Evolutionary conservation across 2,113 vertebrate species (phyloP).

Genomic region (Chauna torquata): DNA sequence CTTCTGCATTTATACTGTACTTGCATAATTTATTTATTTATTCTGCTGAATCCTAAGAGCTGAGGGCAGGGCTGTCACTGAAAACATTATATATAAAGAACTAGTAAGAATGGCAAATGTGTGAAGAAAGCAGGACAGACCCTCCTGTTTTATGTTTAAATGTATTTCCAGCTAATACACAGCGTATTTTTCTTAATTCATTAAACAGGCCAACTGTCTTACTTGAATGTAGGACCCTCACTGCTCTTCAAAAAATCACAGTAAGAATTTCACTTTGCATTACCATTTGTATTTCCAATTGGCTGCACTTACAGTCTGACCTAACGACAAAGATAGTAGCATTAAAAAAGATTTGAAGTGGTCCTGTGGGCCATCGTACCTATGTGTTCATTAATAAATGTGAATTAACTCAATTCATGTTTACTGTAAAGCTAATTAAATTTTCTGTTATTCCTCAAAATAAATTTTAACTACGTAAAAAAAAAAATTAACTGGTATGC

Average conservation of each 20-base stretch:
- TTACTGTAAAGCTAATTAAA: neutral
- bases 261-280: neutral
- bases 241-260: neutral
- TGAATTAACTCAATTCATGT: neutral
- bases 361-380: neutral
- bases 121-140: neutral
- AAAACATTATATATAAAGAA: neutral
- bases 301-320: neutral
- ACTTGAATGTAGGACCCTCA: neutral
- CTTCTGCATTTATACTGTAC: neutral
- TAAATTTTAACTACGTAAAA: neutral
- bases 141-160: neutral
- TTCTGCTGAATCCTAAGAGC: neutral
- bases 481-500: neutral
- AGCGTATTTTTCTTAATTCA: neutral
- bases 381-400: neutral
- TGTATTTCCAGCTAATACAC: neutral
- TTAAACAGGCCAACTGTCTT: neutral
- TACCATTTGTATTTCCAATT: neutral
- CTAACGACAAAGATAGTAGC: neutral
- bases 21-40: neutral
- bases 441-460: neutral
- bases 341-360: neutral
- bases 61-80: neutral
- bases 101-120: neutral